phyloP scores from a whole-genome alignment of 23 tunicate genomes.

The Styela clava region DNA sequence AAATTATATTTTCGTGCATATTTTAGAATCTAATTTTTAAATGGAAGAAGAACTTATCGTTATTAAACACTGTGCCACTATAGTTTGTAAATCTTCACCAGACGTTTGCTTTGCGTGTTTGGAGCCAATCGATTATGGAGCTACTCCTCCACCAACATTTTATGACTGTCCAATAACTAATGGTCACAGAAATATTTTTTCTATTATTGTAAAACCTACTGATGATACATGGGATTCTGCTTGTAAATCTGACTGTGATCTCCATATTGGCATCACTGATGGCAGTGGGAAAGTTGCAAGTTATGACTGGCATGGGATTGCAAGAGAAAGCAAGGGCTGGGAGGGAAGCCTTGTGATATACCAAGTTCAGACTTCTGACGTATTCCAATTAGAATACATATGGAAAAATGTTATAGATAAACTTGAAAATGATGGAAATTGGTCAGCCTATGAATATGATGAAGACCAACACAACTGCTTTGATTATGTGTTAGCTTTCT shows the following conservation, averaged over 20 bases:
- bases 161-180: not conserved
- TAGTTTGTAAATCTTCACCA: conserved; percentile 1
- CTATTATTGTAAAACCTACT: conserved; percentile 21
- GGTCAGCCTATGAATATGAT: not conserved
- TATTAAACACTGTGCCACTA: conserved; percentile 4
- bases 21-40: not conserved
- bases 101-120: not conserved
- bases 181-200: not conserved
- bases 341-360: conserved; percentile 8
- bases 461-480: conserved; percentile 29
- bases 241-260: not conserved
- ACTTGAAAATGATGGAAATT: not conserved
- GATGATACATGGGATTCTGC: not conserved
- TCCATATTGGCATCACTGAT: conserved; percentile 23
- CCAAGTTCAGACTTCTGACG: not conserved
- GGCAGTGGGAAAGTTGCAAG: not conserved
- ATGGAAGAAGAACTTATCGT: conserved; percentile 23
- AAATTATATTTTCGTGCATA: conserved; percentile 3
- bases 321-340: conserved; percentile 1
- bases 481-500: conserved; percentile 8
- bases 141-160: not conserved
- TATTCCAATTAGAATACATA: not conserved
- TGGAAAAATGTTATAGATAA: not conserved
- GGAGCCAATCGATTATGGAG: not conserved
- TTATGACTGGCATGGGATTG: not conserved